Evolutionary conservation across 2,888 invertebrate genomes (phyloP).

Genomic region (Cheilosia soror): DNA sequence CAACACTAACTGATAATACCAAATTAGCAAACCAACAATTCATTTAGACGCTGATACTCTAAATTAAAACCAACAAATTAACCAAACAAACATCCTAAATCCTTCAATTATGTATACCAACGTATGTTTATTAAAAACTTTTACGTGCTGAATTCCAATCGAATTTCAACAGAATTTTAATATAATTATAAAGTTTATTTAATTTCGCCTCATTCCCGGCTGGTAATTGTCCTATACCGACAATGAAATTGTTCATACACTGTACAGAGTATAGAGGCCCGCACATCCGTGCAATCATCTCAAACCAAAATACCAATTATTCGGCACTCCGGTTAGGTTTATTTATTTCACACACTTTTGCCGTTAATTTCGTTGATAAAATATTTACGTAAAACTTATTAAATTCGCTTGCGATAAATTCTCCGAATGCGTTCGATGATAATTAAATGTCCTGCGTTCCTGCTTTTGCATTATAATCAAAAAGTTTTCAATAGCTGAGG

Average conservation of each 20-base stretch:
- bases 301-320: not conserved
- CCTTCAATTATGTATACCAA: not conserved
- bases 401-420: constrained; percentile 38
- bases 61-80: constrained; percentile 5
- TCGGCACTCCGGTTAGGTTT: not conserved
- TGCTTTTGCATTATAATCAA: constrained; percentile 13
- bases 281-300: not conserved
- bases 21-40: not conserved
- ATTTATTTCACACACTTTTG: constrained; percentile 28
- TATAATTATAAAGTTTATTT: constrained; percentile 17
- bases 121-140: not conserved
- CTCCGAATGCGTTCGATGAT: constrained; percentile 14
- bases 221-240: not conserved
- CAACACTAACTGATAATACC: not conserved
- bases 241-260: not conserved
- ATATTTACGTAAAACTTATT: constrained; percentile 49
- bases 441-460: constrained; percentile 40
- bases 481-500: not conserved
- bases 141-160: not conserved
- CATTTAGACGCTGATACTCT: not conserved
- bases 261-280: not conserved
- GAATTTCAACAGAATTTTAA: constrained; percentile 12
- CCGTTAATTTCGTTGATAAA: constrained; percentile 39
- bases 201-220: constrained; percentile 4
- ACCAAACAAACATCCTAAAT: constrained; percentile 1